Evolutionary conservation across 2,113 vertebrate species (phyloP).

Genomic region (Oreochromis niloticus): DNA sequence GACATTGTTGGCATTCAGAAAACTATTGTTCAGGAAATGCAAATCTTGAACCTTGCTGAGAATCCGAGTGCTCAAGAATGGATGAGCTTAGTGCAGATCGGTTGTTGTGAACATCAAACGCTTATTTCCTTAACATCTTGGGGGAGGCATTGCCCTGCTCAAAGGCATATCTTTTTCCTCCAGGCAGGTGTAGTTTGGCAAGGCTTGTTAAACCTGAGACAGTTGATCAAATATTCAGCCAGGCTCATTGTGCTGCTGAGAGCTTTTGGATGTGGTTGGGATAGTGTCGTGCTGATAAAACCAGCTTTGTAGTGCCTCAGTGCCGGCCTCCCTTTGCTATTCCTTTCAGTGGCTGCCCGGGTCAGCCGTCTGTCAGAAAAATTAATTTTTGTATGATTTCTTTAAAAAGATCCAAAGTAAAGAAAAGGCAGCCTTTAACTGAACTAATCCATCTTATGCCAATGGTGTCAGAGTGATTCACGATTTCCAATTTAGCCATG

Average conservation of each 20-base stretch:
- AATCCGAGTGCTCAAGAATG: conserved; percentile 6
- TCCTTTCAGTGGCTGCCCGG: conserved; percentile 54
- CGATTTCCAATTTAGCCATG: conserved; percentile 77
- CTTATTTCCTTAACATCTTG: conserved; percentile 48
- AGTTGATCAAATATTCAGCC: conserved; percentile 66
- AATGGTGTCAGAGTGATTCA: conserved; percentile 77
- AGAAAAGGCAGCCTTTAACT: conserved; percentile 66
- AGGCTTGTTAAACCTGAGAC: conserved; percentile 61
- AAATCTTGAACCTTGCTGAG: conserved; percentile 25
- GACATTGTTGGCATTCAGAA: conserved; percentile 2
- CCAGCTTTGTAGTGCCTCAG: conserved; percentile 49
- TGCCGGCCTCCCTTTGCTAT: conserved; percentile 10
- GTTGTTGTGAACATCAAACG: conserved; percentile 51
- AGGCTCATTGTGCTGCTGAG: conserved; percentile 51
- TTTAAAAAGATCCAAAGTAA: conserved; percentile 63
- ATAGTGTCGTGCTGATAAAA: conserved; percentile 44
- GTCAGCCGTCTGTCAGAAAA: conserved; percentile 56
- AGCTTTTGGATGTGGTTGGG: conserved; percentile 45
- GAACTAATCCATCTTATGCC: conserved; percentile 76
- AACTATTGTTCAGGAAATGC: conserved; percentile 21
- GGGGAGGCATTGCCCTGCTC: conserved; percentile 38
- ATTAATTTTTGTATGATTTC: conserved; percentile 64
- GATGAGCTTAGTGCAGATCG: conserved; percentile 26
- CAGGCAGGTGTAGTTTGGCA: conserved; percentile 65
- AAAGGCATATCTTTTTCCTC: conserved; percentile 55